These are phyloP conservation scores for Lasiurus borealis DNA, from an alignment of 2,113 vertebrate species.

Conservation along the genomic window DNA sequence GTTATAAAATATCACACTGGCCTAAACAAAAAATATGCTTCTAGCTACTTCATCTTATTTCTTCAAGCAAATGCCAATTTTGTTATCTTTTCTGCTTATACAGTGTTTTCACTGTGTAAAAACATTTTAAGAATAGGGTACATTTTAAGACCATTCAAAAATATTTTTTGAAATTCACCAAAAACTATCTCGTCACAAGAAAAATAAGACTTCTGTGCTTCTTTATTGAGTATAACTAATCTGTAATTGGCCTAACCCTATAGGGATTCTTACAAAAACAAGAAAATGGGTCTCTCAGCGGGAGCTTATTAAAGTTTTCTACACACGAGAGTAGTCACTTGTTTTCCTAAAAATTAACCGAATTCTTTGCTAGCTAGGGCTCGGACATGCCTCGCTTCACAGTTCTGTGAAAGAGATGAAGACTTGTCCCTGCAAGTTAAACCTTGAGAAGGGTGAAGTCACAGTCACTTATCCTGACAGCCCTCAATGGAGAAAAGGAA, in stretches of 20 bases:
- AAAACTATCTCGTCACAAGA: neutral
- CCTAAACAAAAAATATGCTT: neutral
- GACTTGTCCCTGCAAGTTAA: neutral
- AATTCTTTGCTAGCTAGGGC: no score
- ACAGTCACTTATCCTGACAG: neutral
- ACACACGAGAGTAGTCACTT: neutral
- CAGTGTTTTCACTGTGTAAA: neutral
- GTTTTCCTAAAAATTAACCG: slow-evolving; percentile 32
- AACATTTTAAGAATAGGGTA: neutral
- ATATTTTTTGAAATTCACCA: neutral
- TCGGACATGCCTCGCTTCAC: neutral
- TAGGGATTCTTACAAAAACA: slow-evolving; percentile 12
- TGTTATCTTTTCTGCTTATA: neutral
- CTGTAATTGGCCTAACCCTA: slow-evolving; percentile 27
- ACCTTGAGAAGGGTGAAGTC: neutral
- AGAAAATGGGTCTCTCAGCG: neutral
- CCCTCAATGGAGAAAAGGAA: neutral
- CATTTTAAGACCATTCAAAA: neutral
- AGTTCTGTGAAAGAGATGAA: neutral
- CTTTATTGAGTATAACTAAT: slow-evolving; percentile 29
- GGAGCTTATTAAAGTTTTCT: neutral
- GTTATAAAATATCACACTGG: neutral
- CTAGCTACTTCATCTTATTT: neutral
- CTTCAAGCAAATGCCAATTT: neutral
- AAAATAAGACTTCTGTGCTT: slow-evolving; percentile 28